Evolutionary conservation across 2,113 vertebrate species (phyloP).

Genomic region (Agapornis roseicollis): DNA sequence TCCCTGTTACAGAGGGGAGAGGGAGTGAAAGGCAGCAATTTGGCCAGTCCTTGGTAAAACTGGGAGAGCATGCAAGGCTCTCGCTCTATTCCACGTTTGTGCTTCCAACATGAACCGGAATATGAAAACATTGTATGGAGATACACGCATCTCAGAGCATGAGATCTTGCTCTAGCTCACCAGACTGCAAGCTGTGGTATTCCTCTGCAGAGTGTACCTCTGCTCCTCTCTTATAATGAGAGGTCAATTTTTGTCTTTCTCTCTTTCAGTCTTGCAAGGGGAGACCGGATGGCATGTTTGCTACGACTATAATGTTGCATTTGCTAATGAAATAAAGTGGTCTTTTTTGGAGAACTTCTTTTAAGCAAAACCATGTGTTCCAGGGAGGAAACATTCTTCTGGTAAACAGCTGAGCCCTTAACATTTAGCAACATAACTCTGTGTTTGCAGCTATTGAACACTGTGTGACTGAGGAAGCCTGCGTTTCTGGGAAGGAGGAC

Average conservation of each 20-base stretch:
- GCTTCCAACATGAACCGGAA: background rate
- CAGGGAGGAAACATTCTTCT: slow-evolving; percentile 59
- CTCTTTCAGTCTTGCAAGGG: background rate
- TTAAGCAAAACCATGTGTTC: slow-evolving; percentile 68
- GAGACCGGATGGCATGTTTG: background rate
- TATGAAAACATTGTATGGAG: background rate
- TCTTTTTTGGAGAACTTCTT: slow-evolving; percentile 31
- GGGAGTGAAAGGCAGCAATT: background rate
- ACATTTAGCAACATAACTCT: slow-evolving; percentile 59
- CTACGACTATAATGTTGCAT: slow-evolving; percentile 1
- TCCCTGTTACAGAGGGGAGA: background rate
- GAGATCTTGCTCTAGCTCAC: background rate
- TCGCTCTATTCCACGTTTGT: background rate
- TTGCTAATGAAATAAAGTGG: slow-evolving; percentile 47
- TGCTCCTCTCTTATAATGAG: background rate
- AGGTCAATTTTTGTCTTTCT: background rate
- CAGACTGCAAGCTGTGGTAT: background rate
- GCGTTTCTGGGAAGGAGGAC: slow-evolving; percentile 18
- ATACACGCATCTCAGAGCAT: background rate
- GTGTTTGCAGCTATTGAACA: slow-evolving; percentile 60
- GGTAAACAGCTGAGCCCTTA: slow-evolving; percentile 65
- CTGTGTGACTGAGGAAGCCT: slow-evolving; percentile 37
- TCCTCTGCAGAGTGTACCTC: background rate
- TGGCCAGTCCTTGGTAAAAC: background rate
- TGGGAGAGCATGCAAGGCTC: background rate